Conservation (phyloP, 2,888 invertebrate species). For the Zelleria hepariella region DNA sequence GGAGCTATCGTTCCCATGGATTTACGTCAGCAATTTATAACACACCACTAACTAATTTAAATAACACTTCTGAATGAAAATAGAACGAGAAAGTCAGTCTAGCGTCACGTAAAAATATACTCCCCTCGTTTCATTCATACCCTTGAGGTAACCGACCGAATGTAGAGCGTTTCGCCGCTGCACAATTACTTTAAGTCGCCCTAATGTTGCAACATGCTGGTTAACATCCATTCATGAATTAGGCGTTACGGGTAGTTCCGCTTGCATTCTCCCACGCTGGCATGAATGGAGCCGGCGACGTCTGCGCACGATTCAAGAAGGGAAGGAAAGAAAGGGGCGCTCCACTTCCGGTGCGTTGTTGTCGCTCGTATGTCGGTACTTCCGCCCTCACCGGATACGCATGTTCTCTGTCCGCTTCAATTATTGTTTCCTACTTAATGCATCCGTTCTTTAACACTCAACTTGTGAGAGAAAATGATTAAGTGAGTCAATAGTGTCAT, state of each 20-base stretch:
- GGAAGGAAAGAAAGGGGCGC: constrained; percentile 58
- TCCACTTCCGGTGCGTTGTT: constrained; percentile 51
- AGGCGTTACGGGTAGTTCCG: constrained; percentile 45
- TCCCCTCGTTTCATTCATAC: constrained; percentile 23
- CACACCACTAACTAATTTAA: not conserved
- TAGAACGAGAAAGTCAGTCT: constrained; percentile 31
- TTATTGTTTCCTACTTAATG: constrained; percentile 64
- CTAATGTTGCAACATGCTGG: constrained; percentile 29
- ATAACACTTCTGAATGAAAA: constrained; percentile 23
- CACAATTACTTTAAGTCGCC: constrained; percentile 39
- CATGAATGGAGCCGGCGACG: constrained; percentile 32
- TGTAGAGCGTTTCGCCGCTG: constrained; percentile 24
- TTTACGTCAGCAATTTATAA: too few species aligned
- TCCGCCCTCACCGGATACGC: constrained; percentile 58
- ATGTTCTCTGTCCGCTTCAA: constrained; percentile 57
- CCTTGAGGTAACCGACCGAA: constrained; percentile 1
- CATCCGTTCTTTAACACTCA: constrained; percentile 36
- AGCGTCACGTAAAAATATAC: constrained; percentile 39
- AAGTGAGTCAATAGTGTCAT: not conserved
- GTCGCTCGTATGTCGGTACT: constrained; percentile 52
- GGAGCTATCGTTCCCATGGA: too few species aligned
- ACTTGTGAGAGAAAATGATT: constrained; percentile 6
- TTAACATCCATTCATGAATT: constrained; percentile 58
- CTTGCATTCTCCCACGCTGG: constrained; percentile 54
- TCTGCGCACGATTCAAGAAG: constrained; percentile 24